phyloP scores from a whole-genome alignment of 2,797 vertebrate genomes.

The Leuciscus waleckii region DNA sequence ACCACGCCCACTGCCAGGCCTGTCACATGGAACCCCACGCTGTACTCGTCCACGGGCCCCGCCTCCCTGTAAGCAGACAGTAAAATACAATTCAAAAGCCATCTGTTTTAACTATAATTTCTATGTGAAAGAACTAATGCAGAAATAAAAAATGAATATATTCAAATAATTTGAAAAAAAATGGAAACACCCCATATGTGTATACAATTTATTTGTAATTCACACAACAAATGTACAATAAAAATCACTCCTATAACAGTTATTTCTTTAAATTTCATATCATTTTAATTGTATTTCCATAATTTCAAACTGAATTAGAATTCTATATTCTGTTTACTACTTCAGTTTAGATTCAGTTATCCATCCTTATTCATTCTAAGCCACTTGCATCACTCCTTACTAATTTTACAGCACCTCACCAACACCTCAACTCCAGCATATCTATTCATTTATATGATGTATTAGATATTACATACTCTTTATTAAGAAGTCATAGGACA shows the following conservation, averaged over 20 bases:
- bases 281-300: neutral
- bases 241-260: neutral
- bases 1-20: slow-evolving; percentile 70
- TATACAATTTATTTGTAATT: neutral
- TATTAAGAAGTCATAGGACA: neutral
- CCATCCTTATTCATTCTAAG: neutral
- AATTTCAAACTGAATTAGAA: neutral
- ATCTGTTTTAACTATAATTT: neutral
- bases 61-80: slow-evolving; percentile 62
- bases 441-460: neutral
- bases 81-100: neutral
- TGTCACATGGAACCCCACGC: slow-evolving; percentile 69
- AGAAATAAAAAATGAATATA: neutral
- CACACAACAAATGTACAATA: neutral
- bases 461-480: neutral
- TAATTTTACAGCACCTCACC: neutral
- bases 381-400: neutral
- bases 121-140: neutral
- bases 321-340: neutral
- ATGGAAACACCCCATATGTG: neutral
- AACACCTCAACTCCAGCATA: neutral
- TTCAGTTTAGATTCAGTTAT: neutral
- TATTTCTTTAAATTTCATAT: neutral
- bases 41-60: slow-evolving; percentile 67
- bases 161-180: neutral